Evolutionary conservation across 2,113 vertebrate genomes (phyloP).

Genomic region (Apteryx mantelli): DNA sequence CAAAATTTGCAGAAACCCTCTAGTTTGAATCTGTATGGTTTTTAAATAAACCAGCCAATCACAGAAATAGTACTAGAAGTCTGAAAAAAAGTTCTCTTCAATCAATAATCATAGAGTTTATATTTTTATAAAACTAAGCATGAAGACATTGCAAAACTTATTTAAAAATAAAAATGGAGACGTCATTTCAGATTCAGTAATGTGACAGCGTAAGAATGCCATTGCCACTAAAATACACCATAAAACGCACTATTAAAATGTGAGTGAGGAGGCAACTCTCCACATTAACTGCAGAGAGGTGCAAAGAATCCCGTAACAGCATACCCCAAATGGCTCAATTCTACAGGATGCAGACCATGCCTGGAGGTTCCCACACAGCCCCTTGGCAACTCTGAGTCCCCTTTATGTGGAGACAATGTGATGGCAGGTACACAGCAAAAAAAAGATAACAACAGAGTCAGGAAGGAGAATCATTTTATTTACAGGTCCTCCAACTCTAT

Average conservation of each 20-base stretch:
- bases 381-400: neutral
- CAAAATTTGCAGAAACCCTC: neutral
- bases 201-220: neutral
- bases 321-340: neutral
- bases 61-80: neutral
- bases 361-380: neutral
- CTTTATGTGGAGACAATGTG: neutral
- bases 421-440: neutral
- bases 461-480: neutral
- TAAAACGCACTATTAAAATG: neutral
- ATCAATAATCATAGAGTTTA: neutral
- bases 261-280: neutral
- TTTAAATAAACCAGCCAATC: neutral
- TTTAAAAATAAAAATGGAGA: neutral
- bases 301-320: neutral
- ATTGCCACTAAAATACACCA: neutral
- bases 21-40: neutral
- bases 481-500: neutral
- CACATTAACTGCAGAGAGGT: neutral
- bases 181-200: neutral
- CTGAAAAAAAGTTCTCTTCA: neutral
- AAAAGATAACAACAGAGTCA: neutral
- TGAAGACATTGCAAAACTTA: neutral
- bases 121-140: neutral
- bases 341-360: accelerated